phyloP scores from a whole-genome alignment of 2,113 vertebrate genomes.

The Colius striatus region DNA sequence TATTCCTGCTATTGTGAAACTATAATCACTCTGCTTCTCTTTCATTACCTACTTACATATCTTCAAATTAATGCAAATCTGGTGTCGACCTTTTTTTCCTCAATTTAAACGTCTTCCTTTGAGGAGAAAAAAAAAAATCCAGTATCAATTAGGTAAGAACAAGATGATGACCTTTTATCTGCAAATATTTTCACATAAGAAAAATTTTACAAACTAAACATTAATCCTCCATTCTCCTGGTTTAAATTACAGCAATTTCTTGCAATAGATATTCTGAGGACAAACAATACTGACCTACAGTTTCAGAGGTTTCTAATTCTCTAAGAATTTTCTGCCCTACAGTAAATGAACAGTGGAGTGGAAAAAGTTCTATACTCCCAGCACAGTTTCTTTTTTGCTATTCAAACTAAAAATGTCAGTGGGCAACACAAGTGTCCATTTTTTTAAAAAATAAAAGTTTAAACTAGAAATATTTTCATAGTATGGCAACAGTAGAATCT shows the following conservation, averaged over 20 bases:
- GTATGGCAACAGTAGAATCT: not conserved
- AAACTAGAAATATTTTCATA: not conserved
- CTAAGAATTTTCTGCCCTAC: not conserved
- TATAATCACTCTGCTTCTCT: not conserved
- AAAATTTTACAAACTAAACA: not conserved
- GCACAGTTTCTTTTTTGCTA: not conserved
- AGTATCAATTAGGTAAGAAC: not conserved
- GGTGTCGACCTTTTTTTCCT: rapidly evolving
- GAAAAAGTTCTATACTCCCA: not conserved
- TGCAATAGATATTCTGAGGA: not conserved
- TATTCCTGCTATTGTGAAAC: not conserved
- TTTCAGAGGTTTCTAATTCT: not conserved
- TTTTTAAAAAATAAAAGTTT: not conserved
- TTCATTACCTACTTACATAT: not conserved
- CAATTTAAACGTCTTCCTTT: not conserved
- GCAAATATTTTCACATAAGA: rapidly evolving
- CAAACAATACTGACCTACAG: not conserved
- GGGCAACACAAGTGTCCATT: not conserved
- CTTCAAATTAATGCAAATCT: not conserved
- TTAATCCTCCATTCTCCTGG: not conserved
- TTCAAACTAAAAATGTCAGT: not conserved
- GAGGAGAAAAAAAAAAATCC: not conserved
- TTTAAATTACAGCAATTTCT: not conserved
- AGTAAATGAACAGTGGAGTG: not conserved
- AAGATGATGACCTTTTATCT: not conserved